phyloP scores from a whole-genome alignment of 2,888 invertebrate species.

The Brenthis daphne region DNA sequence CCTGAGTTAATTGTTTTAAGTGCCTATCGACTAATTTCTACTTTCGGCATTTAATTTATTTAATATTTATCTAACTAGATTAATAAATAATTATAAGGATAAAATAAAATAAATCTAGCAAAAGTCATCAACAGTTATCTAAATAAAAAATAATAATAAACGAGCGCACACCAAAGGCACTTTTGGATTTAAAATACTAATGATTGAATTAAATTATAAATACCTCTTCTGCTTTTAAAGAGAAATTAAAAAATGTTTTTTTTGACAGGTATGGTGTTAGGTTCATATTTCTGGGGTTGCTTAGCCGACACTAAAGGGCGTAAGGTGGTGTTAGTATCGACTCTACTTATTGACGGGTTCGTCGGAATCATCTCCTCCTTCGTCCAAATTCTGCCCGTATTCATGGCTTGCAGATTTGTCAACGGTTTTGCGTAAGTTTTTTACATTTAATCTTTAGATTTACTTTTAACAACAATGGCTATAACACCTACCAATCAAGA shows the following conservation, averaged over 20 bases:
- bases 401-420: conserved; percentile 87
- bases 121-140: not conserved
- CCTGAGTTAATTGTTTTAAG: no score
- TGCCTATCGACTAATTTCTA: no score
- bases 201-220: no score
- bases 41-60: no score
- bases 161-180: no score
- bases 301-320: conserved; percentile 92
- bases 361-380: conserved; percentile 88
- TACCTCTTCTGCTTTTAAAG: not conserved
- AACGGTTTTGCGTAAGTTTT: conserved; percentile 90
- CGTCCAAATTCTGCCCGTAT: conserved; percentile 87
- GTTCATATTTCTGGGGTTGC: conserved; percentile 93
- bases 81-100: no score
- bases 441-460: not conserved
- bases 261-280: conserved; percentile 88
- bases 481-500: not conserved
- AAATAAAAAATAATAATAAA: not conserved
- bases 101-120: no score
- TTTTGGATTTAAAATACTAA: no score
- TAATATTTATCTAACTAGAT: no score
- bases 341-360: conserved; percentile 87
- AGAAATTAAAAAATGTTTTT: not conserved
- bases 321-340: conserved; percentile 87
- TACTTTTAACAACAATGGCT: not conserved